These are phyloP conservation scores for Alfaro cultratus DNA, from an alignment of 2,797 vertebrate species.

Conservation along the genomic window DNA sequence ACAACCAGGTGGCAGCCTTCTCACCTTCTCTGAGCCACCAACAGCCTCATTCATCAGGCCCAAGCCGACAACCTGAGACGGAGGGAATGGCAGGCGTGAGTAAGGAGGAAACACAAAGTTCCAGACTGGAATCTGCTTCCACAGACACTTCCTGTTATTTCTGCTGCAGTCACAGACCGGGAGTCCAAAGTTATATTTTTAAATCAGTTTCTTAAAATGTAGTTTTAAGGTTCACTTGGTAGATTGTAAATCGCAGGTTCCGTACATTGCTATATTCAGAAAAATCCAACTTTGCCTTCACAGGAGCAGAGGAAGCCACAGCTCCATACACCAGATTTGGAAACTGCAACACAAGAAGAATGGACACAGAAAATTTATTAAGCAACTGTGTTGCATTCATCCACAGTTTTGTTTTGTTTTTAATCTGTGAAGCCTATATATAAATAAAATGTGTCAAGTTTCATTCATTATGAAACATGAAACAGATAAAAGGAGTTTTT, in stretches of 20 bases:
- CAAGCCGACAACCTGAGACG: slow-evolving; percentile 81
- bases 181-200: not conserved
- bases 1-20: slow-evolving; percentile 15
- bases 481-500: not conserved
- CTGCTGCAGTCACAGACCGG: not conserved
- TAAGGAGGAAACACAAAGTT: not conserved
- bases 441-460: not conserved
- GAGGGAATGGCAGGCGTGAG: slow-evolving; percentile 3
- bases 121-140: not conserved
- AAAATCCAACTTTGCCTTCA: slow-evolving; percentile 86
- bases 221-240: not conserved
- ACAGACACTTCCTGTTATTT: not conserved
- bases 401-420: too few relatives aligned
- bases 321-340: slow-evolving; percentile 87
- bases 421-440: not conserved
- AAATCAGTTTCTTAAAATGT: not conserved
- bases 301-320: slow-evolving; percentile 88
- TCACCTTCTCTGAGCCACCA: slow-evolving; percentile 86
- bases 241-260: not conserved
- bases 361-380: not conserved
- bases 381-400: not conserved
- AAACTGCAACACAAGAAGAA: slow-evolving; percentile 72
- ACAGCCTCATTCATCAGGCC: slow-evolving; percentile 78
- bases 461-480: not conserved
- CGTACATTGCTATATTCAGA: slow-evolving; percentile 84